Percentiles rank a stretch among this genome's conserved stretches.
These are phyloP conservation scores for Dasypolia templi DNA, from an alignment of 2,888 invertebrate species.

Conservation along the genomic window DNA sequence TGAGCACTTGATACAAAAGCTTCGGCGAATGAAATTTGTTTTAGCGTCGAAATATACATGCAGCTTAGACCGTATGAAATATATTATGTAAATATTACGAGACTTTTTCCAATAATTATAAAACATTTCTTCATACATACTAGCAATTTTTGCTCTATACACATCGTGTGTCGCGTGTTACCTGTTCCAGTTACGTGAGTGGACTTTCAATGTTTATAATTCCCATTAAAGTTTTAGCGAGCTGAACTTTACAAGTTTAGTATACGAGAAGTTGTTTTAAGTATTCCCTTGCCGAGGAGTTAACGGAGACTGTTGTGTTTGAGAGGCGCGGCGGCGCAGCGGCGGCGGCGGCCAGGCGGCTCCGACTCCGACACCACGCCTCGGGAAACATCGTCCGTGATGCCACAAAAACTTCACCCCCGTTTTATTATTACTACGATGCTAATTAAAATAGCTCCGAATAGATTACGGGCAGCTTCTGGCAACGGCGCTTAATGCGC, in stretches of 20 bases:
- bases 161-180: conserved; percentile 25
- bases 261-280: conserved; percentile 83
- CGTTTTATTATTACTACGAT: conserved; percentile 87
- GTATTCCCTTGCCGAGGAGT: conserved; percentile 80
- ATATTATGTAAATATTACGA: background rate
- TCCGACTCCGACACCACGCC: conserved; percentile 75
- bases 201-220: conserved; percentile 76
- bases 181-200: conserved; percentile 66
- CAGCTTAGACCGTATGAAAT: background rate
- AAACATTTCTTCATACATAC: conserved; percentile 20
- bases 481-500: conserved; percentile 87
- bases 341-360: conserved; percentile 69
- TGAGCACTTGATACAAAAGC: conserved; percentile 34
- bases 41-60: conserved; percentile 4
- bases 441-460: conserved; percentile 90
- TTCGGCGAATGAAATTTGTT: conserved; percentile 28
- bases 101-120: background rate
- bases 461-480: conserved; percentile 89
- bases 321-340: conserved; percentile 53
- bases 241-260: conserved; percentile 78
- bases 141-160: conserved; percentile 6
- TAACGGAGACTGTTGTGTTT: conserved; percentile 63
- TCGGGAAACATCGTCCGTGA: conserved; percentile 81
- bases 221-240: conserved; percentile 77
- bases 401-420: conserved; percentile 87